A percentile compares a stretch with the other conserved stretches of the same genome.
Evolutionary conservation across 2,113 vertebrate species (phyloP).

Genomic region (Nicator chloris): DNA sequence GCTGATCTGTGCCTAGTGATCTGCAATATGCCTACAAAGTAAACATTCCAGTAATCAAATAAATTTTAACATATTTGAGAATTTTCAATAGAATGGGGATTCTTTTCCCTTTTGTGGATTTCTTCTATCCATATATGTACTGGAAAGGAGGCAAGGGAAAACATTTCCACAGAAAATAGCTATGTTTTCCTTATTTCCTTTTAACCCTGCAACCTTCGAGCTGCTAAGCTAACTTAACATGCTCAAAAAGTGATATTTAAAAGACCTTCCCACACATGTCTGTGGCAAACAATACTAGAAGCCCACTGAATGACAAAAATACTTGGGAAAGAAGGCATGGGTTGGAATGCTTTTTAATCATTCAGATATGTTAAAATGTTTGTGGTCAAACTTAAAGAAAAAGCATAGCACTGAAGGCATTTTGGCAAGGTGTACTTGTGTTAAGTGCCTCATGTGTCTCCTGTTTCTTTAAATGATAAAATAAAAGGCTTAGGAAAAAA

Average conservation of each 20-base stretch:
- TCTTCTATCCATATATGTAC: neutral
- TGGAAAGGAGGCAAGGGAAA: neutral
- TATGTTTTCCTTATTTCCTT: neutral
- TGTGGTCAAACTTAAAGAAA: neutral
- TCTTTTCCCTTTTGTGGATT: neutral
- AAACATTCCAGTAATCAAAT: neutral
- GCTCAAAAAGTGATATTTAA: neutral
- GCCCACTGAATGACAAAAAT: neutral
- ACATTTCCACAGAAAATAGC: neutral
- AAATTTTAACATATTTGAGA: neutral
- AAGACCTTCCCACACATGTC: neutral
- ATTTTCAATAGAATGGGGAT: neutral
- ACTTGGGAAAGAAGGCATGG: neutral
- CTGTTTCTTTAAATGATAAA: constrained; percentile 34
- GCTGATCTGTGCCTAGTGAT: neutral
- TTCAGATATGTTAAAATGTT: neutral
- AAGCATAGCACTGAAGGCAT: neutral
- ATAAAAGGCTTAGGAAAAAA: constrained; percentile 1
- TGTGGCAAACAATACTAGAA: neutral
- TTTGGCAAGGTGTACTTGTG: neutral
- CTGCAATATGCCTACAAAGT: neutral
- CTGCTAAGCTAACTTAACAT: neutral
- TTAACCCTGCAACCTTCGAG: neutral
- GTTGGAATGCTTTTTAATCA: neutral
- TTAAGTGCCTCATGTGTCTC: neutral